A percentile compares a stretch with the other conserved stretches of the same genome.
phyloP scores from a whole-genome alignment of 2,888 invertebrate species.

The Metallyticus violacea region DNA sequence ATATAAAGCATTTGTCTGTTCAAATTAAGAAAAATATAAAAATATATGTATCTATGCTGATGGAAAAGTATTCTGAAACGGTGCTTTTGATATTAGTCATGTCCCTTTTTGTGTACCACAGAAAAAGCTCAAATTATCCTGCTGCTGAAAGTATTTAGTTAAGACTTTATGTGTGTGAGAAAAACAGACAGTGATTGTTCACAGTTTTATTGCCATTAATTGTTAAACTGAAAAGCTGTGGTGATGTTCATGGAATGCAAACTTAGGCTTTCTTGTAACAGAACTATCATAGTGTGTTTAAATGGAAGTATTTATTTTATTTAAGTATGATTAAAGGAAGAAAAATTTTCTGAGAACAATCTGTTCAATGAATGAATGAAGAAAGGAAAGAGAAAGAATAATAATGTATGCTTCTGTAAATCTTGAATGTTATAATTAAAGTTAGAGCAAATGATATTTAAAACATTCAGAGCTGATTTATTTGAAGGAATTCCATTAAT shows the following conservation, averaged over 20 bases:
- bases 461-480: neutral
- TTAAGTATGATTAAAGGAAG: neutral
- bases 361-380: neutral
- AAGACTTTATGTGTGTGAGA: neutral
- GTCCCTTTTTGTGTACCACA: neutral
- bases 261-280: neutral
- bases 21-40: neutral
- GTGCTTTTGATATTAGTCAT: neutral
- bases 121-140: neutral
- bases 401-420: neutral
- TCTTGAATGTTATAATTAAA: neutral
- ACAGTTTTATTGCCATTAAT: neutral
- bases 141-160: neutral
- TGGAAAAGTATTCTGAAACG: neutral
- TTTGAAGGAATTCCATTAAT: neutral
- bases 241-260: neutral
- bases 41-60: neutral
- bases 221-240: neutral
- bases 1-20: neutral
- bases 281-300: constrained; percentile 1
- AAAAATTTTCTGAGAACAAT: neutral
- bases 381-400: neutral
- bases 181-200: neutral
- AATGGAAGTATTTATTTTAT: constrained; percentile 26
- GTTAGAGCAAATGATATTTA: neutral